These are phyloP conservation scores for Anneissia japonica DNA, from an alignment of 35 echinoderm and acorn worm genomes.

Conservation along the genomic window DNA sequence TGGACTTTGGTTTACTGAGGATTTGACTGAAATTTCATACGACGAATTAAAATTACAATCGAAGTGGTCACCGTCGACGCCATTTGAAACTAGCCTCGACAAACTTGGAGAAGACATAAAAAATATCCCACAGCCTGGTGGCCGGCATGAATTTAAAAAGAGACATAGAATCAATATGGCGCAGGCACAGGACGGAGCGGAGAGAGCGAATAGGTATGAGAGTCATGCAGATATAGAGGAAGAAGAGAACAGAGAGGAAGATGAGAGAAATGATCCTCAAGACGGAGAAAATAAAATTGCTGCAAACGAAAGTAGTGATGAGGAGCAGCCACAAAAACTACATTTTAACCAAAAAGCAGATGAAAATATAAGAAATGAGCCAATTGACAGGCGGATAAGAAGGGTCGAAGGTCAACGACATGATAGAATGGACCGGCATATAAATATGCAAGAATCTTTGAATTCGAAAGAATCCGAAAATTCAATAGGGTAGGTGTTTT, in stretches of 20 bases:
- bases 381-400: background rate
- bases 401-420: background rate
- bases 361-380: background rate
- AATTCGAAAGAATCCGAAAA: background rate
- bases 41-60: slow-evolving; percentile 45
- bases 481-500: background rate
- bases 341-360: background rate
- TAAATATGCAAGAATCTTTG: background rate
- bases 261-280: background rate
- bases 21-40: slow-evolving; percentile 42
- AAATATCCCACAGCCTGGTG: background rate
- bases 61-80: slow-evolving; percentile 12
- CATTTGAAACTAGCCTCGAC: background rate
- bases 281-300: background rate
- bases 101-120: slow-evolving; percentile 3
- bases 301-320: background rate
- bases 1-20: slow-evolving; percentile 77
- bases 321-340: background rate
- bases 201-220: background rate
- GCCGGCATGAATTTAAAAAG: background rate
- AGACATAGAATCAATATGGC: background rate
- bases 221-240: background rate
- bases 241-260: background rate
- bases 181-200: background rate
- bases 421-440: background rate